Evolutionary conservation across 1,140 invertebrate species (phyloP).

Genomic region (Calephelis virginiensis): DNA sequence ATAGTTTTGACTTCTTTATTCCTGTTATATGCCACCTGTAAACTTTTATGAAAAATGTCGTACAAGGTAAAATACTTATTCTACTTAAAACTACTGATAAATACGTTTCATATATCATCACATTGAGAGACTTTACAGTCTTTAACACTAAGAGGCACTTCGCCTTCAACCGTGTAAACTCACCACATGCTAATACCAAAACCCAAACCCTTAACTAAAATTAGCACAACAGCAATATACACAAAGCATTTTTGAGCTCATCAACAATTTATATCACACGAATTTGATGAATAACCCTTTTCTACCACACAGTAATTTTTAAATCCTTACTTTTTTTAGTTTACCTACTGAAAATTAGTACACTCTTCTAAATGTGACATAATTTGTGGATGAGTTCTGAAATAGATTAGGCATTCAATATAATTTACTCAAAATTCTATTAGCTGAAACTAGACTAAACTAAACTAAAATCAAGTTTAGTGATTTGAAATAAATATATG

Average conservation of each 20-base stretch:
- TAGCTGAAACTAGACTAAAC: too few species aligned
- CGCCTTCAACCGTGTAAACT: constrained; percentile 58
- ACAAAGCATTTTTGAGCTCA: not conserved
- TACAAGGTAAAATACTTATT: constrained; percentile 55
- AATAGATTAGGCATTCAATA: too few species aligned
- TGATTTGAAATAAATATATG: too few species aligned
- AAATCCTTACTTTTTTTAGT: too few species aligned
- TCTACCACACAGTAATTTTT: too few species aligned
- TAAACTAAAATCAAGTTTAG: too few species aligned
- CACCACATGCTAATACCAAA: constrained; percentile 71
- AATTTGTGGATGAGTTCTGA: too few species aligned
- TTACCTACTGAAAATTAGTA: too few species aligned
- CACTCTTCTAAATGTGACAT: too few species aligned
- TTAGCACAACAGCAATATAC: not conserved
- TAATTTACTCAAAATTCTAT: too few species aligned
- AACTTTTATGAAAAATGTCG: constrained; percentile 58
- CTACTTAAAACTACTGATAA: constrained; percentile 45
- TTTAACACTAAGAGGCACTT: constrained; percentile 60
- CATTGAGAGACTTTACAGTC: constrained; percentile 62
- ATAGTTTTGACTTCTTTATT: constrained; percentile 27
- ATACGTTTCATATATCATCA: constrained; percentile 66
- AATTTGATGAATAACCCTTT: too few species aligned
- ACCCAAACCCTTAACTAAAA: constrained; percentile 44
- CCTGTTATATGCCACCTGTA: constrained; percentile 58
- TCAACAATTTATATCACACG: not conserved